These are phyloP conservation scores for Struthio camelus DNA, from an alignment of 2,113 vertebrate species.

Conservation along the genomic window DNA sequence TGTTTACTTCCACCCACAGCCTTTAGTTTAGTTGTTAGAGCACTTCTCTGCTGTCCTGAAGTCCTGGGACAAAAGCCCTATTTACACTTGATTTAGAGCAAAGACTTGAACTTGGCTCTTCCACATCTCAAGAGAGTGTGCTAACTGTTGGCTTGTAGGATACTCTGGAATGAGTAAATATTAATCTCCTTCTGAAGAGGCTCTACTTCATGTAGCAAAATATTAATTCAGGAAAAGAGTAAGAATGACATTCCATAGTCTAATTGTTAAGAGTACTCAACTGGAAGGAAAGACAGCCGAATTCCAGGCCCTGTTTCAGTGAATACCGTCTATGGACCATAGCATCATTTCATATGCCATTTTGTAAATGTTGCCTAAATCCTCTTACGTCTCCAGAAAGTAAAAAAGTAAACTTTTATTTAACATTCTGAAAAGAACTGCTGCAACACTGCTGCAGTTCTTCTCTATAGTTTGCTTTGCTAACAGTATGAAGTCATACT, in stretches of 20 bases:
- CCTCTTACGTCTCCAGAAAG: background rate
- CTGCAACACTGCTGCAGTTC: background rate
- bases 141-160: background rate
- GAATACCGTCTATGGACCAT: background rate
- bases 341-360: background rate
- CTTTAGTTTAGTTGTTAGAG: background rate
- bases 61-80: background rate
- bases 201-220: slow-evolving; percentile 6
- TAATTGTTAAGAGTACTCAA: background rate
- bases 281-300: background rate
- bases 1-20: background rate
- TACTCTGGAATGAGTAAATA: slow-evolving; percentile 22
- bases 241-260: background rate
- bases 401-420: background rate
- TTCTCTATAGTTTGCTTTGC: background rate
- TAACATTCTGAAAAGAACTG: background rate
- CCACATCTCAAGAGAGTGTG: background rate
- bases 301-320: background rate
- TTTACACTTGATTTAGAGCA: background rate
- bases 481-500: background rate
- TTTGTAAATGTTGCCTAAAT: background rate
- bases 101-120: background rate
- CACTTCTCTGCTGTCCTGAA: background rate
- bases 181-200: background rate
- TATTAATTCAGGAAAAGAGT: slow-evolving; percentile 17